These are phyloP conservation scores for Onchidella celtica DNA, from an alignment of 2,888 invertebrate genomes.

Conservation along the genomic window DNA sequence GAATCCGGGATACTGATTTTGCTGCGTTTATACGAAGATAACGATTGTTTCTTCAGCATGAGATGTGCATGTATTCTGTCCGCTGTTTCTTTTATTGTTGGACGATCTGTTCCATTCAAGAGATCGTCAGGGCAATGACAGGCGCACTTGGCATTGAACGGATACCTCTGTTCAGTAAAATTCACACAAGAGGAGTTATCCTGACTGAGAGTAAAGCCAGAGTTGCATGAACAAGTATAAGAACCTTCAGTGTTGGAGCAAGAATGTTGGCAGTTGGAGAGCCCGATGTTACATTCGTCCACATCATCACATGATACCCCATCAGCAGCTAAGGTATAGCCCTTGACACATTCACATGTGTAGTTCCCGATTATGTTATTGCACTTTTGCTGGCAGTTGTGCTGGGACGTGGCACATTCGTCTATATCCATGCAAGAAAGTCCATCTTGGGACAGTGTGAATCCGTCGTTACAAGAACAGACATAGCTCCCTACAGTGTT, in stretches of 20 bases:
- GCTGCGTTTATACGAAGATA: background rate
- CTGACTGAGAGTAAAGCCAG: background rate
- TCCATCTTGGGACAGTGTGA: too few relatives aligned
- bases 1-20: background rate
- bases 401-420: background rate
- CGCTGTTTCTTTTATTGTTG: background rate
- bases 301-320: background rate
- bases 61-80: background rate
- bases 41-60: background rate
- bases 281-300: background rate
- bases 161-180: background rate
- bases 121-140: conserved; percentile 1
- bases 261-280: background rate
- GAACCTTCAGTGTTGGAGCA: background rate
- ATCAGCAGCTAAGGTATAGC: background rate
- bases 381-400: background rate
- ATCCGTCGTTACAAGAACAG: too few relatives aligned
- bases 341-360: conserved; percentile 43
- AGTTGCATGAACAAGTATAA: conserved; percentile 39
- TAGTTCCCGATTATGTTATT: conserved; percentile 57
- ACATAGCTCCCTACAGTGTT: too few relatives aligned
- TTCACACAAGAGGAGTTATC: background rate
- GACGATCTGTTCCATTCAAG: too few relatives aligned
- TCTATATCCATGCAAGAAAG: too few relatives aligned
- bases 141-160: too few relatives aligned